Evolutionary conservation across 2,888 invertebrate genomes (phyloP), one percentile per base, ranked within the genome.

Genomic region (Drosophila ezoana): DNA sequence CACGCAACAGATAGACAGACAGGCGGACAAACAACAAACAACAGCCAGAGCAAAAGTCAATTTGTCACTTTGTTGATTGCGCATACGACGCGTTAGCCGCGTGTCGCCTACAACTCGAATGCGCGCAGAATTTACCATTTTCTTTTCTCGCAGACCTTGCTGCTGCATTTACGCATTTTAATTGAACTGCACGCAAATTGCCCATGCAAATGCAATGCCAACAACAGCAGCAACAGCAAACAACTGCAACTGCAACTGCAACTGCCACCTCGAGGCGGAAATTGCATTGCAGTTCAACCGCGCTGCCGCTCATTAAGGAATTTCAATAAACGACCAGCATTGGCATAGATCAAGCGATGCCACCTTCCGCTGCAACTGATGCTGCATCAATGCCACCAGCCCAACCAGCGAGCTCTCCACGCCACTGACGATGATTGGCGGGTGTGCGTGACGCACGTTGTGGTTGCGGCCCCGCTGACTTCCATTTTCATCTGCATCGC

Each of bases 221-320:
- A 40, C 38, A 6, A 28, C 47, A 52, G 60, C 75, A 72, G 74
- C 20, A 51, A 43, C 23, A 23, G 23, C 23, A 23, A 23, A 23
- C 44, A 54, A 13, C 20, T 37, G 54, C 28, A n/a, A 13, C 20
- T 37, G 54, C 28, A n/a, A n/a, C 35, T 51, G 59, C 67, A 49
- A 59, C 32, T 47, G 60, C 56, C 56, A 57, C 58, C 61, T 33
- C 51, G 40, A 54, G 68, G 54, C 80, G 81, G 80, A 84, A 81
- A 84, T 81, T 84, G 78, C 80, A 66, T 35, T 35, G n/a, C 49
- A 14, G 35, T 1, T 33, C 28, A 28, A 28, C 28, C 28, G 18
- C 9, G 18, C 0, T 14, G 37, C 41, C 81, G 79, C 85, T 84
- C 83, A 84, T 84, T 84, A 84, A 83, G 83, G 79, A 84, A 84